Percentiles rank a stretch among this genome's conserved stretches.
These are phyloP conservation scores for Champsocephalus esox DNA, from an alignment of 2,797 vertebrate genomes.

Conservation along the genomic window DNA sequence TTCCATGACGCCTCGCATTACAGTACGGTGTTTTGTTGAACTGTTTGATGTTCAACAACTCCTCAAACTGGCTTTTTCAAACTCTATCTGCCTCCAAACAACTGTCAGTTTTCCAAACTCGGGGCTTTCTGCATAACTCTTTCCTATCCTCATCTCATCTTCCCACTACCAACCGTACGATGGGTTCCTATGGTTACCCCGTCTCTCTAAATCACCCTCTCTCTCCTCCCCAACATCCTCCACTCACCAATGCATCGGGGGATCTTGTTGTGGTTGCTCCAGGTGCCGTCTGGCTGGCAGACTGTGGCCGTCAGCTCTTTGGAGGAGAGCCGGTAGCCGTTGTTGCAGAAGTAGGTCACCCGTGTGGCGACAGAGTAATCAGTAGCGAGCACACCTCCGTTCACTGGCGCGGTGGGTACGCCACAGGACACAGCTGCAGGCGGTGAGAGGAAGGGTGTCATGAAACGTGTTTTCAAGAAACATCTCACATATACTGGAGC, in stretches of 20 bases:
- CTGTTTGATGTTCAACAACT: conserved; percentile 26
- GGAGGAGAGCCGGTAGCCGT: conserved; percentile 94
- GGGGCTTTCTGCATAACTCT: not conserved
- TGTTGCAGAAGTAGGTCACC: conserved; percentile 97
- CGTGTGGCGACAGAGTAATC: conserved; percentile 96
- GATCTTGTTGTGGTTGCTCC: conserved; percentile 99
- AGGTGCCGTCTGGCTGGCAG: conserved; percentile 96
- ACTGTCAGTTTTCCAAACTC: conserved; percentile 7
- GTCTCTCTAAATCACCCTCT: conserved; percentile 23
- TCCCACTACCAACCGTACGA: not conserved
- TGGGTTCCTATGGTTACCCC: conserved; percentile 19
- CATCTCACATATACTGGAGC: conserved; percentile 29
- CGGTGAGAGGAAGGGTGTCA: conserved; percentile 42
- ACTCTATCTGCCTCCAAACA: conserved; percentile 10
- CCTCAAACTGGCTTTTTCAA: conserved; percentile 20
- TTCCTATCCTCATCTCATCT: not conserved
- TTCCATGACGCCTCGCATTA: conserved; percentile 16
- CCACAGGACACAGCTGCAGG: conserved; percentile 95
- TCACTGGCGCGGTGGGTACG: conserved; percentile 91
- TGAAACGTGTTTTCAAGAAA: conserved; percentile 39
- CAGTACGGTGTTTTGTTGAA: conserved; percentile 17
- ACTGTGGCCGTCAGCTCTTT: conserved; percentile 96
- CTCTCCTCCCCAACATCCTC: conserved; percentile 11
- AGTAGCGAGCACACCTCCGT: conserved; percentile 95
- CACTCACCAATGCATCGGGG: conserved; percentile 93